Conservation (phyloP, 2,113 vertebrate species). For the Conger conger region DNA sequence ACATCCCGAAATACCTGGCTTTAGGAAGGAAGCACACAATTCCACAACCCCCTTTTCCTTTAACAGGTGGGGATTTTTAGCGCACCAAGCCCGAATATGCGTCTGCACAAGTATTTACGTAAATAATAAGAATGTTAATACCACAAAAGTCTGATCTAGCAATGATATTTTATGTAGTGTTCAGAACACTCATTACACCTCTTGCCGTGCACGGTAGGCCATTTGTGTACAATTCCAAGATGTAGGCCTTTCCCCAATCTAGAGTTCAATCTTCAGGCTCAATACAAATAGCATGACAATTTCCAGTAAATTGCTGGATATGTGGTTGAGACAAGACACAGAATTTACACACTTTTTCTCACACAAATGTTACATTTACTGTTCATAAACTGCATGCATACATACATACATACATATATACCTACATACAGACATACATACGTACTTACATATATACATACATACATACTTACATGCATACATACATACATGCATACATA, state of each 20-base stretch:
- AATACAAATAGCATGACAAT: not conserved
- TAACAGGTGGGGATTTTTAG: not conserved
- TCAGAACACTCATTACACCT: not conserved
- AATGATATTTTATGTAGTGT: not conserved
- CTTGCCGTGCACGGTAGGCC: not conserved
- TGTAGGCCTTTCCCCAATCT: not conserved
- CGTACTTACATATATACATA: no score
- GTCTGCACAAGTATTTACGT: not conserved
- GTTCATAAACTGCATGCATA: not conserved
- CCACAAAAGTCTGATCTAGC: not conserved
- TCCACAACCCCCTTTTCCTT: not conserved
- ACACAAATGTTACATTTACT: not conserved
- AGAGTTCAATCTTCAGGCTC: not conserved
- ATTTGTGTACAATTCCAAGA: not conserved
- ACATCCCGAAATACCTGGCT: not conserved
- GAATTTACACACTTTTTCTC: not conserved
- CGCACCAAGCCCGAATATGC: not conserved
- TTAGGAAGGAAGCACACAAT: not conserved
- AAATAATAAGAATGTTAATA: not conserved
- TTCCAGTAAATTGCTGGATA: not conserved
- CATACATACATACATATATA: slow-evolving; percentile 1
- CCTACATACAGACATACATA: no score
- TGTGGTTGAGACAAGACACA: not conserved
- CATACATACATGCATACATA: not conserved
- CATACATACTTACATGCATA: no score